These are phyloP conservation scores for Acleris sparsana DNA, from an alignment of 2,888 invertebrate species.

Conservation along the genomic window DNA sequence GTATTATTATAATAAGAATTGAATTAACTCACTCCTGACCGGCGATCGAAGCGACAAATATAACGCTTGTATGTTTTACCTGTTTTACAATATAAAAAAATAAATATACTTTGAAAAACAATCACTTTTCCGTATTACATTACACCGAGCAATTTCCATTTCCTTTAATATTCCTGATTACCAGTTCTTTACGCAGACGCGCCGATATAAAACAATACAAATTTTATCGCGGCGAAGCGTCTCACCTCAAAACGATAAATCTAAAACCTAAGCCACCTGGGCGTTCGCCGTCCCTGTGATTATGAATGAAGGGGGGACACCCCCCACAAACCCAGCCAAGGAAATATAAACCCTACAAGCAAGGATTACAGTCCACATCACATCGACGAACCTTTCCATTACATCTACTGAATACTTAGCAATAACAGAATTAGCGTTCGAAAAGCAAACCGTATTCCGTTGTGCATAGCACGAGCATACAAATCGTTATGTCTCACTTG, in stretches of 20 bases:
- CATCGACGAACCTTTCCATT: slow-evolving; percentile 27
- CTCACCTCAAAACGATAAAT: slow-evolving; percentile 76
- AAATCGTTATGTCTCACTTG: slow-evolving; percentile 65
- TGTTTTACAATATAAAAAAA: too few species aligned
- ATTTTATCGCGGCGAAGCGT: slow-evolving; percentile 67
- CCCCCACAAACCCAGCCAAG: slow-evolving; percentile 44
- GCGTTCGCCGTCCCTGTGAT: slow-evolving; percentile 76
- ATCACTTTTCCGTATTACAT: too few species aligned
- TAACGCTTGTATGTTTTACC: too few species aligned
- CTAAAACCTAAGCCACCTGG: slow-evolving; percentile 79
- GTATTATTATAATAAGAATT: too few species aligned
- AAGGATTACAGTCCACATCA: slow-evolving; percentile 45
- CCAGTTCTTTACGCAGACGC: slow-evolving; percentile 13
- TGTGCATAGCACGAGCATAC: slow-evolving; percentile 65
- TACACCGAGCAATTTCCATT: slow-evolving; percentile 1
- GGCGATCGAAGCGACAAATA: too few species aligned
- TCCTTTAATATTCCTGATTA: slow-evolving; percentile 14
- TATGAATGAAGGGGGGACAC: slow-evolving; percentile 68
- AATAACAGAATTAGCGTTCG: slow-evolving; percentile 76
- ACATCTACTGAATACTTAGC: slow-evolving; percentile 46
- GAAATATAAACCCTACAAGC: slow-evolving; percentile 46
- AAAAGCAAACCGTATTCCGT: slow-evolving; percentile 75
- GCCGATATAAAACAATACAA: slow-evolving; percentile 59
- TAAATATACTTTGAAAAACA: too few species aligned
- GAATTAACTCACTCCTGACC: too few species aligned